phyloP scores from a whole-genome alignment of 2,888 invertebrate genomes.

The Phaedon cochleariae region DNA sequence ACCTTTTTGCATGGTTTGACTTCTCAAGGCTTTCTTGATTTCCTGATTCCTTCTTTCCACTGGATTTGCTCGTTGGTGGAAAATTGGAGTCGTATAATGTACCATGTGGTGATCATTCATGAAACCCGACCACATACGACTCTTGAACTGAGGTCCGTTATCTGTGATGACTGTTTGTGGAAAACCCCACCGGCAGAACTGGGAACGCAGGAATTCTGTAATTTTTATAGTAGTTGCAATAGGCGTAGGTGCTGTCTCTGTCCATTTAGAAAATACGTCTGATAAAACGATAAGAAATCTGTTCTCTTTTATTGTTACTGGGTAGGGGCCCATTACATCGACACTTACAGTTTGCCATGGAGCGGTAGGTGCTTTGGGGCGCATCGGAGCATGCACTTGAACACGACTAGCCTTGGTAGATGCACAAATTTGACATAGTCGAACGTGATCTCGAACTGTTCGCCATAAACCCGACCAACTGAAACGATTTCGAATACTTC shows the following conservation, averaged over 20 bases:
- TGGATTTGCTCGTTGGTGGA: background rate
- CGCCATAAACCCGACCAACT: slow-evolving; percentile 42
- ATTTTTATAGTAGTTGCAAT: background rate
- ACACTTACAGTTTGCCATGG: slow-evolving; percentile 18
- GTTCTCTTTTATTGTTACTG: background rate
- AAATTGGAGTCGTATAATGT: background rate
- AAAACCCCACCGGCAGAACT: slow-evolving; percentile 16
- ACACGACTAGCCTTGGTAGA: background rate
- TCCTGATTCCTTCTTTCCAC: background rate
- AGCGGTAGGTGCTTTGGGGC: background rate
- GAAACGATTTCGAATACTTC: slow-evolving; percentile 33
- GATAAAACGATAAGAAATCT: slow-evolving; percentile 2
- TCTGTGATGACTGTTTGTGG: slow-evolving; percentile 23
- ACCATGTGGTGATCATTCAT: background rate
- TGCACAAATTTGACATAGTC: slow-evolving; percentile 17
- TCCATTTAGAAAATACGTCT: slow-evolving; percentile 19
- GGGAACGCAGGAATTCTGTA: background rate
- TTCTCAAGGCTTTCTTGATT: background rate
- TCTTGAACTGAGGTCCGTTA: slow-evolving; percentile 14
- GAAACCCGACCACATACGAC: background rate
- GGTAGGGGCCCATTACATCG: slow-evolving; percentile 26
- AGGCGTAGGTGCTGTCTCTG: background rate
- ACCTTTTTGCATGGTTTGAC: background rate
- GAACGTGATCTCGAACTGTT: slow-evolving; percentile 21
- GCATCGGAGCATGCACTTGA: slow-evolving; percentile 7